Evolutionary conservation across 2,888 invertebrate species (phyloP).

Genomic region (Eremobia ochroleuca): DNA sequence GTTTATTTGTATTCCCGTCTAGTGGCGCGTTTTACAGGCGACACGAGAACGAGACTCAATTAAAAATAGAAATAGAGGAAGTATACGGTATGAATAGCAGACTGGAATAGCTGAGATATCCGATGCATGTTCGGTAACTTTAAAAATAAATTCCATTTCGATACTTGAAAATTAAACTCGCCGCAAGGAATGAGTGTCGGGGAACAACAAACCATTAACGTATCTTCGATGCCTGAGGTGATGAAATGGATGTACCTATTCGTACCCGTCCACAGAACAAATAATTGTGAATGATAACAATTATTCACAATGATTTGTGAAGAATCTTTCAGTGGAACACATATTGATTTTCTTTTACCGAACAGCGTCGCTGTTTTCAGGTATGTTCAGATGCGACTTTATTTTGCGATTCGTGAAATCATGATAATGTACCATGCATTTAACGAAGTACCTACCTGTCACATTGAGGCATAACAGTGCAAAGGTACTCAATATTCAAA

Average conservation of each 20-base stretch:
- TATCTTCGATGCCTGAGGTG: not conserved
- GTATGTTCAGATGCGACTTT: not conserved
- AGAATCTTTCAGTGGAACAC: not conserved
- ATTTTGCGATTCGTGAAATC: conserved; percentile 2
- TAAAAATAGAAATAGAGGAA: conserved; percentile 86
- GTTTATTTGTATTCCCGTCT: conserved; percentile 78
- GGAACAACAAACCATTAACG: conserved; percentile 5
- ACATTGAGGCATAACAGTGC: conserved; percentile 4
- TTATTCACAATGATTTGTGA: too few relatives aligned
- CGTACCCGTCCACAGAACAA: not conserved
- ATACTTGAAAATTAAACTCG: conserved; percentile 52
- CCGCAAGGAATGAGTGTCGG: not conserved
- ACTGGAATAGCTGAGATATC: conserved; percentile 80
- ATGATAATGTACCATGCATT: not conserved
- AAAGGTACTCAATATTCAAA: conserved; percentile 34
- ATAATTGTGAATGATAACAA: not conserved
- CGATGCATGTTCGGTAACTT: conserved; percentile 73
- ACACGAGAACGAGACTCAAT: conserved; percentile 76
- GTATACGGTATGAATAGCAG: conserved; percentile 82
- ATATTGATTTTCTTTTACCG: conserved; percentile 11
- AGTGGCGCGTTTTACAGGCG: conserved; percentile 78
- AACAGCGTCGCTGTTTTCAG: not conserved
- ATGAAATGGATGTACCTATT: not conserved
- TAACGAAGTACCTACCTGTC: not conserved
- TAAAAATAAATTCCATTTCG: conserved; percentile 66